These are phyloP conservation scores for Darwinula stevensoni DNA, from an alignment of 2,888 invertebrate genomes.

Conservation along the genomic window DNA sequence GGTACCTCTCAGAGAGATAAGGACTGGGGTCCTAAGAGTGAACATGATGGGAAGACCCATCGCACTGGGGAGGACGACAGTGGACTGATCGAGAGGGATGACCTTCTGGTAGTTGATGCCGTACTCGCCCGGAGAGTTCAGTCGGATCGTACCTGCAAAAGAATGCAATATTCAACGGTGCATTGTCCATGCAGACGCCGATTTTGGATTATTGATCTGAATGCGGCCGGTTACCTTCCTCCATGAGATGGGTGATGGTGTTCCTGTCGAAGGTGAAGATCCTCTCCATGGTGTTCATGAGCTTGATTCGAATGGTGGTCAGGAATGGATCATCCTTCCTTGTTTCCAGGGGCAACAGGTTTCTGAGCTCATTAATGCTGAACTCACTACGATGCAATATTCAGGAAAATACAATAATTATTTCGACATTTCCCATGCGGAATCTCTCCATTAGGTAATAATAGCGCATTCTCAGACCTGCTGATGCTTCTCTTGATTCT, in stretches of 20 bases:
- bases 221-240: too few species aligned
- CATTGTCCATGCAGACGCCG: too few species aligned
- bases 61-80: slow-evolving; percentile 5
- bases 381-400: slow-evolving; percentile 5
- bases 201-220: neutral
- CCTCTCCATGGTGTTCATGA: slow-evolving; percentile 7
- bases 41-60: slow-evolving; percentile 7
- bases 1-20: slow-evolving; percentile 6
- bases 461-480: too few species aligned
- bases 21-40: neutral
- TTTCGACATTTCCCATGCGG: too few species aligned
- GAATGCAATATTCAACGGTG: too few species aligned
- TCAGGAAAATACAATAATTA: too few species aligned
- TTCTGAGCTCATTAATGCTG: slow-evolving; percentile 5
- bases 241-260: slow-evolving; percentile 6
- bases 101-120: slow-evolving; percentile 7
- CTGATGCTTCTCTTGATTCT: too few species aligned
- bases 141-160: too few species aligned
- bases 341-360: slow-evolving; percentile 1
- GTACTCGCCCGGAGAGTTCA: too few species aligned
- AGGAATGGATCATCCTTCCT: slow-evolving; percentile 4
- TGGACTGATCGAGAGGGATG: slow-evolving; percentile 5
- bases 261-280: slow-evolving; percentile 6
- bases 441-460: too few species aligned
- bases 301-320: slow-evolving; percentile 5